These are phyloP conservation scores for Andricus curvator DNA, from an alignment of 2,888 invertebrate genomes.

Conservation along the genomic window DNA sequence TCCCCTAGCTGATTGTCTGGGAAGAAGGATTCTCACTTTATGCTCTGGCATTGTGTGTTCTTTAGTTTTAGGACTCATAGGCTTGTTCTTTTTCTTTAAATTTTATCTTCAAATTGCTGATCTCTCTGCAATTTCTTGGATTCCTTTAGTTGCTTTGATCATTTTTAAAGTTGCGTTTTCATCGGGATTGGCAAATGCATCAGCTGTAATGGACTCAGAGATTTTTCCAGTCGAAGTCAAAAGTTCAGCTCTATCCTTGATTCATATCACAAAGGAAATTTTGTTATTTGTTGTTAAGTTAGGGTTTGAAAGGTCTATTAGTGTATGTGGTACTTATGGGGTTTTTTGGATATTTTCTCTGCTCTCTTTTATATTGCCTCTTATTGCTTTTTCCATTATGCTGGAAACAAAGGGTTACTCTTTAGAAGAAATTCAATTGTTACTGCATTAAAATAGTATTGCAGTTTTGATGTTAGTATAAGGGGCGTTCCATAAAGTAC, in stretches of 20 bases:
- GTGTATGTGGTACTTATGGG: constrained; percentile 79
- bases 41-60: constrained; percentile 81
- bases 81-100: constrained; percentile 81
- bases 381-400: constrained; percentile 80
- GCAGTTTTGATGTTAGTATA: too few relatives aligned
- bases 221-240: constrained; percentile 83
- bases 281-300: constrained; percentile 82
- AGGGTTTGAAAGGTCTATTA: constrained; percentile 80
- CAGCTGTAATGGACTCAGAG: constrained; percentile 83
- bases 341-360: constrained; percentile 81
- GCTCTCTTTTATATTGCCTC: constrained; percentile 73
- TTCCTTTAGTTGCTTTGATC: constrained; percentile 82
- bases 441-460: constrained; percentile 49
- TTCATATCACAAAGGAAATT: constrained; percentile 82
- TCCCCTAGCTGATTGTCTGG: constrained; percentile 82
- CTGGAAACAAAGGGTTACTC: constrained; percentile 84
- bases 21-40: constrained; percentile 80
- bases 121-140: constrained; percentile 79
- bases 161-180: constrained; percentile 83
- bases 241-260: constrained; percentile 83
- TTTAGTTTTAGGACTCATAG: constrained; percentile 80
- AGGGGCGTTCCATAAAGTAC: too few relatives aligned
- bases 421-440: constrained; percentile 80
- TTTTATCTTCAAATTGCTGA: constrained; percentile 77
- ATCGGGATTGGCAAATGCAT: constrained; percentile 83